These are phyloP conservation scores for Hemichromis elongatus DNA, from an alignment of 2,113 vertebrate species.

Conservation along the genomic window DNA sequence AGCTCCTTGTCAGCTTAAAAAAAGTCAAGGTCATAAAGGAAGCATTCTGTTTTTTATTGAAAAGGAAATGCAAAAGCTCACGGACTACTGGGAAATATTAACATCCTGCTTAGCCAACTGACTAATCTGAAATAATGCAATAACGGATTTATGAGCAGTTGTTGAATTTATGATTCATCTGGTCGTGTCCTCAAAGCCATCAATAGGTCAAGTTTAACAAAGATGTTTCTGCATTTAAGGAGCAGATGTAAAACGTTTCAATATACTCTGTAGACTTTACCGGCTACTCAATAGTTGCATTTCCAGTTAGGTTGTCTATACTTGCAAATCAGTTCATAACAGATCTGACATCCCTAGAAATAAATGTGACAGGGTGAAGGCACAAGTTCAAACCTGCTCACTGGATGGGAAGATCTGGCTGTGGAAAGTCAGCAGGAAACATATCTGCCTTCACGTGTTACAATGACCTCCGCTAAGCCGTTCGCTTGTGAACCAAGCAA, in stretches of 20 bases:
- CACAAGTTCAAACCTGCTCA: slow-evolving; percentile 1
- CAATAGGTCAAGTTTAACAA: background rate
- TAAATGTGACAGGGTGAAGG: background rate
- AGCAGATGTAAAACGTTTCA: background rate
- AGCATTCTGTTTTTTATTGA: slow-evolving; percentile 7
- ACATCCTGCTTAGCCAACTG: background rate
- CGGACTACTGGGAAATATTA: background rate
- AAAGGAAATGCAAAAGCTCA: background rate
- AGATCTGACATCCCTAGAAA: background rate
- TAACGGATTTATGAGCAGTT: background rate
- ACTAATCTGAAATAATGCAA: background rate
- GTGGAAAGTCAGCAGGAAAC: slow-evolving; percentile 5
- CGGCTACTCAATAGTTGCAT: background rate
- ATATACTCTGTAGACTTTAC: no score
- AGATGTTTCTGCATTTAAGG: background rate
- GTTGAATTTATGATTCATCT: background rate
- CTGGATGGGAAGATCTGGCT: background rate
- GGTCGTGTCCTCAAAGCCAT: background rate
- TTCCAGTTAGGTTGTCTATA: background rate
- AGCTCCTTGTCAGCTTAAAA: background rate
- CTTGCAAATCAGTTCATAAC: background rate
- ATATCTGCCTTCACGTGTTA: background rate
- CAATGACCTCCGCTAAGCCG: background rate
- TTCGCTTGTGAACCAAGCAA: background rate
- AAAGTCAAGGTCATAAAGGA: slow-evolving; percentile 14